A percentile compares a stretch with the other conserved stretches of the same genome.
These are phyloP conservation scores for Orthonevra nobilis DNA, from an alignment of 2,888 invertebrate species.

Conservation along the genomic window DNA sequence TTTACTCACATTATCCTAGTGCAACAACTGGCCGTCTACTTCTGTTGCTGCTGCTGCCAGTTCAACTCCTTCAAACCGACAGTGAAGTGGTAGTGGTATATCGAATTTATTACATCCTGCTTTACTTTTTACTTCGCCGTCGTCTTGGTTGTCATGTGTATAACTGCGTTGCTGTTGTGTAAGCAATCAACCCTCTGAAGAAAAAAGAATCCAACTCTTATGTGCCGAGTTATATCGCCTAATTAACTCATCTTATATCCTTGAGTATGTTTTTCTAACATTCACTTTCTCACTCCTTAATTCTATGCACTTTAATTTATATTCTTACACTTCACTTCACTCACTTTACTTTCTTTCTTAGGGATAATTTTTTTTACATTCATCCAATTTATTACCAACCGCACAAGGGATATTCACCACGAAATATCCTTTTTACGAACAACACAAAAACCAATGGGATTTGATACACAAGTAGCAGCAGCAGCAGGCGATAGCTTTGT, in stretches of 20 bases:
- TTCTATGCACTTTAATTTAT: conserved; percentile 30
- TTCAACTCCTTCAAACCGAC: conserved; percentile 17
- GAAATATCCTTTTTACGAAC: conserved; percentile 13
- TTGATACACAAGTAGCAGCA: conserved; percentile 7
- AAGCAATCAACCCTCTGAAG: conserved; percentile 41
- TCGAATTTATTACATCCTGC: conserved; percentile 48
- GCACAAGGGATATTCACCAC: conserved; percentile 39
- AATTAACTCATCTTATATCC: conserved; percentile 48
- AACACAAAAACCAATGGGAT: neutral
- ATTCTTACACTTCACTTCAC: too few species aligned
- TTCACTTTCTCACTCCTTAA: conserved; percentile 17
- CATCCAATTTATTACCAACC: too few species aligned
- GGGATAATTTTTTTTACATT: too few species aligned
- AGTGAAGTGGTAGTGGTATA: conserved; percentile 33
- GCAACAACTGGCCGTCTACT: conserved; percentile 25
- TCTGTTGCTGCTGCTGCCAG: conserved; percentile 10
- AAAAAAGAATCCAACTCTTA: conserved; percentile 2
- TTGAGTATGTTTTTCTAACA: conserved; percentile 22
- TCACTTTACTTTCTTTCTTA: too few species aligned
- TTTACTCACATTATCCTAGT: conserved; percentile 26
- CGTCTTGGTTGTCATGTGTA: conserved; percentile 16
- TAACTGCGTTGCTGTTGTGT: conserved; percentile 47
- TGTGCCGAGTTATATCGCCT: conserved; percentile 41
- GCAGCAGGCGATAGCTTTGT: conserved; percentile 14
- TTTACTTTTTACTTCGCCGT: conserved; percentile 3